Percentiles rank a stretch among this genome's conserved stretches.
These are phyloP conservation scores for Muricea muricata DNA, from an alignment of 92 coral and sea anemone genomes.

Conservation along the genomic window DNA sequence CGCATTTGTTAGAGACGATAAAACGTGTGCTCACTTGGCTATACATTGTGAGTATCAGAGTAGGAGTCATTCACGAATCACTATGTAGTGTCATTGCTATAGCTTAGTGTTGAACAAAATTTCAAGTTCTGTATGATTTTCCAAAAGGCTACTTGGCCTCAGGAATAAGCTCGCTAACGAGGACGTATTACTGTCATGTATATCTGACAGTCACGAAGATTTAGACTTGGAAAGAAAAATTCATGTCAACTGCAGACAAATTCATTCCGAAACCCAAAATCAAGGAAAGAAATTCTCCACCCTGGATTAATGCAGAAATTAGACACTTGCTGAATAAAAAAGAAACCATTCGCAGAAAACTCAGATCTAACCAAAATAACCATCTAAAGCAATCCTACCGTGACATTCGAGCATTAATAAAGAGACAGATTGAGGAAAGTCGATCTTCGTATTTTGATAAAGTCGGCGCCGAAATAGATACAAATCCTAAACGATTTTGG, in stretches of 20 bases:
- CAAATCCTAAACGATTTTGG: not conserved
- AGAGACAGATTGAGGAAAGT: not conserved
- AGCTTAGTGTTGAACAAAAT: no score
- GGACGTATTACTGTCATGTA: no score
- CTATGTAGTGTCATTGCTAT: no score
- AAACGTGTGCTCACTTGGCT: no score
- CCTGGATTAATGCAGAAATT: not conserved
- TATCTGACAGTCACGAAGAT: no score
- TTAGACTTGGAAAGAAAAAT: not conserved
- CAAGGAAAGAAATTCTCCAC: not conserved
- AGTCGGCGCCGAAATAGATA: not conserved
- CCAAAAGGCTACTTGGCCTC: no score
- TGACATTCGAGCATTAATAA: not conserved
- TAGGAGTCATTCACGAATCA: no score
- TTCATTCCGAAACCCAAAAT: not conserved
- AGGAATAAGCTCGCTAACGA: no score
- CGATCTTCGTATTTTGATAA: not conserved
- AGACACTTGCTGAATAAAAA: not conserved
- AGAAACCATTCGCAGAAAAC: not conserved
- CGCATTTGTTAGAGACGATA: no score
- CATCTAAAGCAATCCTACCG: not conserved
- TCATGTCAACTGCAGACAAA: not conserved
- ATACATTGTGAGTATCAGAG: no score
- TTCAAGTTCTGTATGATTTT: no score
- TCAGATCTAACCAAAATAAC: not conserved